These are phyloP conservation scores for Heteropelma amictum DNA, from an alignment of 2,888 invertebrate genomes.

Conservation along the genomic window DNA sequence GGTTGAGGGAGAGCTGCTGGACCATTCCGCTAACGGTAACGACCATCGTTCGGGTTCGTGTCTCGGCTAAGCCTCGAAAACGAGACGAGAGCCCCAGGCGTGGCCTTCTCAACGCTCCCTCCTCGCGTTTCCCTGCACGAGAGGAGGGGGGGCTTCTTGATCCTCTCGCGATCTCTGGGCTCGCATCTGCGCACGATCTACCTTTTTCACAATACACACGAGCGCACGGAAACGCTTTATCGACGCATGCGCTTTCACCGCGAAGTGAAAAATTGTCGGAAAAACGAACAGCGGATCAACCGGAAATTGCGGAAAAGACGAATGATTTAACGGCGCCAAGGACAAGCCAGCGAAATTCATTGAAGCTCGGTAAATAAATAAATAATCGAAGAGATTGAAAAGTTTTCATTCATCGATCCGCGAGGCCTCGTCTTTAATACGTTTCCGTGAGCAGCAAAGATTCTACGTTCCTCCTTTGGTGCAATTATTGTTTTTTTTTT, in stretches of 20 bases:
- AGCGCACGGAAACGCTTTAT: not conserved
- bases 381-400: no score
- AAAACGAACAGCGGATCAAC: not conserved
- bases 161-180: constrained; percentile 13
- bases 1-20: constrained; percentile 61
- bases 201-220: constrained; percentile 34
- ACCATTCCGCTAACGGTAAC: constrained; percentile 78
- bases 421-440: no score
- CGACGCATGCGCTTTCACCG: constrained; percentile 42
- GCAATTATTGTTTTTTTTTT: no score
- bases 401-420: no score
- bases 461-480: no score
- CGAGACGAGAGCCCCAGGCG: constrained; percentile 71
- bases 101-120: constrained; percentile 60
- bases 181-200: constrained; percentile 55
- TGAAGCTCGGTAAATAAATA: not conserved
- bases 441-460: no score
- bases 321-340: constrained; percentile 29
- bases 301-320: constrained; percentile 34
- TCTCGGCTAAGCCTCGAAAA: constrained; percentile 73
- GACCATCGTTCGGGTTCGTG: constrained; percentile 74
- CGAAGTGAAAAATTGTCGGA: constrained; percentile 11
- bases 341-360: constrained; percentile 16
- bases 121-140: constrained; percentile 5
- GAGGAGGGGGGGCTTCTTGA: not conserved